phyloP scores from a whole-genome alignment of 2,888 invertebrate species.

The Achlya flavicornis region DNA sequence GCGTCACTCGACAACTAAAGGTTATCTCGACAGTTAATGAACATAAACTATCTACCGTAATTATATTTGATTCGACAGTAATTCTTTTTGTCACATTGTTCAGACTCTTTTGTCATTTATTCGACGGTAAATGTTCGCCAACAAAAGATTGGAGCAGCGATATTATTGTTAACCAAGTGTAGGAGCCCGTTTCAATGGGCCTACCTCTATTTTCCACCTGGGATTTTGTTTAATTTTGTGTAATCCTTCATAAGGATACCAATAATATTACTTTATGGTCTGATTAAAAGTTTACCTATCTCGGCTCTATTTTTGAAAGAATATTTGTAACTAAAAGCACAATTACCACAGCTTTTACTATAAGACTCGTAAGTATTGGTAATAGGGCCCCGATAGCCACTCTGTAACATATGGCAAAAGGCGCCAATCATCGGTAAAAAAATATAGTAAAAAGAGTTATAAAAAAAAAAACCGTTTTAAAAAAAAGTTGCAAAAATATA shows the following conservation, averaged over 20 bases:
- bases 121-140: constrained; percentile 48
- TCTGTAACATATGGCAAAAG: no score
- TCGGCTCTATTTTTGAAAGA: no score
- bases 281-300: no score
- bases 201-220: constrained; percentile 36
- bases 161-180: constrained; percentile 49
- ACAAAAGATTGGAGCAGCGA: constrained; percentile 59
- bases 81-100: constrained; percentile 59
- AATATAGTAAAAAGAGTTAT: no score
- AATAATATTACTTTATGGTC: neutral
- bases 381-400: no score
- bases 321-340: no score
- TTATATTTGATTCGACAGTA: constrained; percentile 60
- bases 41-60: constrained; percentile 53
- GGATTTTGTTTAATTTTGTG: neutral
- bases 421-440: no score
- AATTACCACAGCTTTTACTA: no score
- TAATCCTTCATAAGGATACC: neutral
- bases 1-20: constrained; percentile 18
- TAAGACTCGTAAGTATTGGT: no score
- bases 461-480: no score
- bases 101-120: constrained; percentile 55
- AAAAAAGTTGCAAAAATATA: no score
- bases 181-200: constrained; percentile 34
- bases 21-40: constrained; percentile 40